Evolutionary conservation across 2,888 invertebrate species (phyloP).

Genomic region (Ariolimax columbianus): DNA sequence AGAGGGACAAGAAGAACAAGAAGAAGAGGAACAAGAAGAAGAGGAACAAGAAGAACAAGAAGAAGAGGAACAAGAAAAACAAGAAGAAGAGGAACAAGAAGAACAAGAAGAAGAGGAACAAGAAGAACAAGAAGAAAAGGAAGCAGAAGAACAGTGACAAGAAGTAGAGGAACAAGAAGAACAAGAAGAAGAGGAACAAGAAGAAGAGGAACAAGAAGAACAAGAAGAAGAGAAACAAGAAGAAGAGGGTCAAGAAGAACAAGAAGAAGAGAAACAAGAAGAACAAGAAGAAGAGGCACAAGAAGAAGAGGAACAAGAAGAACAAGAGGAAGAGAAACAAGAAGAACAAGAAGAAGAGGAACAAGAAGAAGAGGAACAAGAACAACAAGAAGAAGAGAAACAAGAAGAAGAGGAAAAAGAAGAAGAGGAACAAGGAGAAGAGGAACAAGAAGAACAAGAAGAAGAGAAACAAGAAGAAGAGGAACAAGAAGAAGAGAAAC

Average conservation of each 20-base stretch:
- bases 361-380: neutral
- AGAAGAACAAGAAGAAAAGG: neutral
- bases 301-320: no score
- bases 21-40: neutral
- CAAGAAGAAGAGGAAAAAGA: neutral
- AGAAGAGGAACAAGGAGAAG: neutral
- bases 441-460: no score
- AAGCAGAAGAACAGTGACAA: neutral
- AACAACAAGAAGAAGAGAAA: no score
- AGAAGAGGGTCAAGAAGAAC: no score
- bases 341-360: neutral
- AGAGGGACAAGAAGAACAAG: no score
- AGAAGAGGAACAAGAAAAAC: no score
- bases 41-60: neutral
- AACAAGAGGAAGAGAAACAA: no score
- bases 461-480: no score
- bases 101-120: neutral
- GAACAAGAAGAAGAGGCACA: no score
- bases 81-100: neutral
- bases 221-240: no score
- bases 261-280: no score
- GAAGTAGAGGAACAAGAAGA: neutral
- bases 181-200: neutral
- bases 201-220: conserved; percentile 7
- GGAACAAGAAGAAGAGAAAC: no score